Base-by-base conservation (phyloP, 2,888 invertebrate species). In the Eledona agricola region DNA sequence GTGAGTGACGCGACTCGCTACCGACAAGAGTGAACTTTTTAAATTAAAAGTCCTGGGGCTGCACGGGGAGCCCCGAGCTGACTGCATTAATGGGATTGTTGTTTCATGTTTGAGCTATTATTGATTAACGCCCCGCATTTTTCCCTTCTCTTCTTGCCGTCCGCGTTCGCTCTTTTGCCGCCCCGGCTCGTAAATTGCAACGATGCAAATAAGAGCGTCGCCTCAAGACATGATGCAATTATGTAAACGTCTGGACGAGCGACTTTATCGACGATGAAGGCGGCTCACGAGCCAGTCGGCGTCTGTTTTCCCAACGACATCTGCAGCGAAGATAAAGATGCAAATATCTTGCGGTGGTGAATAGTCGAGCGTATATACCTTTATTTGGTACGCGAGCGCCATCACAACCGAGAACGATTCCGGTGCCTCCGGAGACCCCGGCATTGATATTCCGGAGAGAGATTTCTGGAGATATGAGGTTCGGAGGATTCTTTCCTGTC, bases 21-120 rank as follows among this genome's bases (percentile, higher is more conserved):
- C 63, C 62, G 62, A 61, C 68, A 64, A 64, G 64, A 65, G 67
- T 59, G 69, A 72, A 71, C 67, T 71, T 72, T 71, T 72, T 69
- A 71, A 70, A 71, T 70, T 70, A 70, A 72, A 72, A 71, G 69
- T 69, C 67, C 67, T 61, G 60, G 55, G 60, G 58, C 51, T 38
- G 59, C 37, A 47, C 35, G 49, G 58, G 59, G 58, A 35, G 23
- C 46, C 47, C 51, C 25, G 50, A 59, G 52, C 51, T 56, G 64
- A 63, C 62, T 63, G 62, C 60, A 66, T 66, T 70, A 66, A 69
- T 67, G 64, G 64, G 65, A 70, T 68, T 65, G 66, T 70, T 70
- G 66, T 69, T 64, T 62, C 62, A 58, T 63, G 64, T 69, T 67
- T 63, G 60, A 65, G 57, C 57, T 49, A 46, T 54, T 59, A 64